These are phyloP conservation scores for Irena cyanogastra DNA, from an alignment of 2,113 vertebrate species.

Conservation along the genomic window DNA sequence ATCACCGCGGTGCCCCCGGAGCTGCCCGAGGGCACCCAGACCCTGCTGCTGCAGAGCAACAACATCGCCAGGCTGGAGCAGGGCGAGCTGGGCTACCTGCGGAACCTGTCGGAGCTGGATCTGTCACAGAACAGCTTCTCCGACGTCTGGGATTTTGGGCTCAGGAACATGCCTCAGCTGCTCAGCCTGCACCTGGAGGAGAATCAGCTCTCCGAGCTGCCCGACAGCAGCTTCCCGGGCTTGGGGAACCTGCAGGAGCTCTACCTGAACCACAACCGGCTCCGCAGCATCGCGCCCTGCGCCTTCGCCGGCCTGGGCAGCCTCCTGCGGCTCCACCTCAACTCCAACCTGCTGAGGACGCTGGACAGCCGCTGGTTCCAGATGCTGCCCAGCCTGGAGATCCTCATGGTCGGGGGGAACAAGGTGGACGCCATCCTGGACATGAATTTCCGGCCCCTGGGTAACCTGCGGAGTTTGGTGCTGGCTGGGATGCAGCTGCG, in stretches of 20 bases:
- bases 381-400: slow-evolving; percentile 82
- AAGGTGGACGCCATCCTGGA: slow-evolving; percentile 84
- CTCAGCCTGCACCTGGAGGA: slow-evolving; percentile 90
- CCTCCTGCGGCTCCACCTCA: slow-evolving; percentile 88
- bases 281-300: slow-evolving; percentile 77
- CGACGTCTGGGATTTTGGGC: slow-evolving; percentile 65
- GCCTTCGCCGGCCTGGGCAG: slow-evolving; percentile 81
- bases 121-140: slow-evolving; percentile 90
- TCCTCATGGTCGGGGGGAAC: slow-evolving; percentile 93
- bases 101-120: slow-evolving; percentile 89
- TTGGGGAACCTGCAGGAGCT: slow-evolving; percentile 86
- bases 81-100: slow-evolving; percentile 72
- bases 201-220: slow-evolving; percentile 82
- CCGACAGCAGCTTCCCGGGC: slow-evolving; percentile 79
- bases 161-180: slow-evolving; percentile 75
- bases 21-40: slow-evolving; percentile 82
- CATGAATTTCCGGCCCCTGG: slow-evolving; percentile 82
- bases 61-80: slow-evolving; percentile 77
- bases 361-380: slow-evolving; percentile 86
- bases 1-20: slow-evolving; percentile 75
- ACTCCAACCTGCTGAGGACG: slow-evolving; percentile 84
- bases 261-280: slow-evolving; percentile 91
- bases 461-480: slow-evolving; percentile 85
- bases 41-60: slow-evolving; percentile 89
- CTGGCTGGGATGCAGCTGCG: slow-evolving; percentile 86